Percentiles rank a stretch among this genome's conserved stretches.
phyloP scores from a whole-genome alignment of 2,888 invertebrate species.

The Drosophila testacea region DNA sequence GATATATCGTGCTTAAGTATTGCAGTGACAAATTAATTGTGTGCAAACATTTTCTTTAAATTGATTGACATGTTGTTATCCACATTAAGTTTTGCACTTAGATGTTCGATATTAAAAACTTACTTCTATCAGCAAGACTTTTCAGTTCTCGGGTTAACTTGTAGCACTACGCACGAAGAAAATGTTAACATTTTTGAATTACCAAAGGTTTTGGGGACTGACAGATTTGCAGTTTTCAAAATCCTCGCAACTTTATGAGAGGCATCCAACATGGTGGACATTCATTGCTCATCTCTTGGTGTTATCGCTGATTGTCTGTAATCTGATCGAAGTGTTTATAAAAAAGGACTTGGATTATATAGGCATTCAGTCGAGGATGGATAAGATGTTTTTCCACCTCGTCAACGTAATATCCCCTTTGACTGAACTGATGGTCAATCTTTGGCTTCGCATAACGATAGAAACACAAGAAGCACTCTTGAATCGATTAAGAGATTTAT shows the following conservation, averaged over 20 bases:
- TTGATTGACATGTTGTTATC: not conserved
- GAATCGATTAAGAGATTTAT: slow-evolving; percentile 25
- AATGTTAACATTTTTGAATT: slow-evolving; percentile 23
- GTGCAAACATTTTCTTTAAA: slow-evolving; percentile 6
- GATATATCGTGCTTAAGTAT: not conserved
- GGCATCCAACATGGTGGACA: slow-evolving; percentile 22
- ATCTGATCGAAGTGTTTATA: not conserved
- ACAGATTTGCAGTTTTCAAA: slow-evolving; percentile 30
- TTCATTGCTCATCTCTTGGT: not conserved
- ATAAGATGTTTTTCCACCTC: not conserved
- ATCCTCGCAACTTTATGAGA: slow-evolving; percentile 19
- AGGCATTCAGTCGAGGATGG: slow-evolving; percentile 12
- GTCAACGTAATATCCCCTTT: not conserved
- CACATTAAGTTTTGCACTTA: not conserved
- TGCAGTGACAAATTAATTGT: no score
- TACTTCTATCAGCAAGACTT: not conserved
- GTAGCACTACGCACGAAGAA: not conserved
- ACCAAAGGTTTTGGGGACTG: slow-evolving; percentile 44
- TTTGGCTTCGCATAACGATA: slow-evolving; percentile 29
- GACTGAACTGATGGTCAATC: slow-evolving; percentile 18
- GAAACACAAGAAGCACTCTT: slow-evolving; percentile 21
- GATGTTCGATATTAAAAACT: not conserved
- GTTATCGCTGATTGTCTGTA: slow-evolving; percentile 9
- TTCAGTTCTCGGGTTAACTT: slow-evolving; percentile 23
- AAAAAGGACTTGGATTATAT: not conserved